These are phyloP conservation scores for Atherinosoma microstoma DNA, from an alignment of 2,797 vertebrate species.

Conservation along the genomic window DNA sequence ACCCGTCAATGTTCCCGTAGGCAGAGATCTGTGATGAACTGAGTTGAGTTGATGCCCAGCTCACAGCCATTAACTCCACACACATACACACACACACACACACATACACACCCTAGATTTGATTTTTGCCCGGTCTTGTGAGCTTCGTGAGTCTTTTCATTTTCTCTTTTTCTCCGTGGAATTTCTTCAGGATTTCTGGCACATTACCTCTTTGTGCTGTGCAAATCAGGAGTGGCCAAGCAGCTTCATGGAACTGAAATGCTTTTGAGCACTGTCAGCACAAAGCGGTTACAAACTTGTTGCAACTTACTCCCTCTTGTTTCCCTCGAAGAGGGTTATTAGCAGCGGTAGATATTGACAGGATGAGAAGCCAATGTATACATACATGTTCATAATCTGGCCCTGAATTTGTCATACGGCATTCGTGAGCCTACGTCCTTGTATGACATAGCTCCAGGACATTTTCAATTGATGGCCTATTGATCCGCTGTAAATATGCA, in stretches of 20 bases:
- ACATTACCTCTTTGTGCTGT: slow-evolving; percentile 49
- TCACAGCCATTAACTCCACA: slow-evolving; percentile 21
- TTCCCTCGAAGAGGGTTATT: slow-evolving; percentile 24
- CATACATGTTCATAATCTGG: neutral
- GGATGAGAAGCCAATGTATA: slow-evolving; percentile 22
- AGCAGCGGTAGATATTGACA: slow-evolving; percentile 41
- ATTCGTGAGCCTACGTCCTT: slow-evolving; percentile 18
- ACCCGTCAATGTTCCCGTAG: slow-evolving; percentile 64
- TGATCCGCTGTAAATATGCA: slow-evolving; percentile 57
- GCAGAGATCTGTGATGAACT: slow-evolving; percentile 60
- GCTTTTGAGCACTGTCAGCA: slow-evolving; percentile 65
- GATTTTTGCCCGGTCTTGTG: slow-evolving; percentile 55
- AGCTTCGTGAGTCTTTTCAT: slow-evolving; percentile 32
- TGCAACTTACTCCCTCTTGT: slow-evolving; percentile 54
- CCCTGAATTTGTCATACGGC: slow-evolving; percentile 2
- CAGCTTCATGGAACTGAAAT: slow-evolving; percentile 45
- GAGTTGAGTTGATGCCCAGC: slow-evolving; percentile 37
- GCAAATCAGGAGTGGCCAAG: slow-evolving; percentile 60
- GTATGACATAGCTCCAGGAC: slow-evolving; percentile 48
- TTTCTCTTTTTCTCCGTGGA: slow-evolving; percentile 22
- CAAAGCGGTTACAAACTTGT: slow-evolving; percentile 69
- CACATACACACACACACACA: neutral
- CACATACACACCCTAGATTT: neutral
- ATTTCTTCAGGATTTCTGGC: slow-evolving; percentile 53
- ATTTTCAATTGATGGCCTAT: slow-evolving; percentile 46